Conservation (phyloP, 2,888 invertebrate species). For the Flexamia atlantica region DNA sequence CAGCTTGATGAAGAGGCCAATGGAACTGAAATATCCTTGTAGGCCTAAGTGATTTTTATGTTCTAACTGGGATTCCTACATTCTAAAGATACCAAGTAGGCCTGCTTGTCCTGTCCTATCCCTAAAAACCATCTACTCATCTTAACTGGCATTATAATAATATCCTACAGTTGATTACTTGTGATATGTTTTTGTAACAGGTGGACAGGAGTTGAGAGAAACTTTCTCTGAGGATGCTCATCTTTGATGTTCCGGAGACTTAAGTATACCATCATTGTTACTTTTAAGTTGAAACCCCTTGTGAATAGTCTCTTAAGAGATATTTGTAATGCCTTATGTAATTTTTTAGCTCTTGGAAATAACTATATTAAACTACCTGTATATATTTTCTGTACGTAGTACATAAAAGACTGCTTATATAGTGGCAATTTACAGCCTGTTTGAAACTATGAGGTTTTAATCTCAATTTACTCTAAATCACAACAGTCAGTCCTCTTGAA, state of each 20-base stretch:
- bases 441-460: not conserved
- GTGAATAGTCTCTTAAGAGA: conserved; percentile 5
- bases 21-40: too few species aligned
- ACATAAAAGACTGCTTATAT: conserved; percentile 6
- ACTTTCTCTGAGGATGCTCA: not conserved
- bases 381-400: not conserved
- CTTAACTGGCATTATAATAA: too few species aligned
- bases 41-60: too few species aligned
- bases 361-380: not conserved
- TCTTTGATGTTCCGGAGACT: not conserved
- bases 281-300: not conserved
- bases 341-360: not conserved
- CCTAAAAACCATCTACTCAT: too few species aligned
- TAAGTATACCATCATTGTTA: conserved; percentile 6
- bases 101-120: too few species aligned
- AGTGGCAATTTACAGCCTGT: not conserved
- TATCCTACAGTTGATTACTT: too few species aligned
- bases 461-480: too few species aligned
- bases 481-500: too few species aligned
- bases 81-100: too few species aligned
- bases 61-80: too few species aligned
- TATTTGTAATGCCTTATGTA: not conserved
- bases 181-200: not conserved
- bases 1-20: too few species aligned
- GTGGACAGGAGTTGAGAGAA: not conserved